Percentiles rank a stretch among this genome's conserved stretches.
These are phyloP conservation scores for Nemotelus nigrinus DNA, from an alignment of 2,888 invertebrate species.

Conservation along the genomic window DNA sequence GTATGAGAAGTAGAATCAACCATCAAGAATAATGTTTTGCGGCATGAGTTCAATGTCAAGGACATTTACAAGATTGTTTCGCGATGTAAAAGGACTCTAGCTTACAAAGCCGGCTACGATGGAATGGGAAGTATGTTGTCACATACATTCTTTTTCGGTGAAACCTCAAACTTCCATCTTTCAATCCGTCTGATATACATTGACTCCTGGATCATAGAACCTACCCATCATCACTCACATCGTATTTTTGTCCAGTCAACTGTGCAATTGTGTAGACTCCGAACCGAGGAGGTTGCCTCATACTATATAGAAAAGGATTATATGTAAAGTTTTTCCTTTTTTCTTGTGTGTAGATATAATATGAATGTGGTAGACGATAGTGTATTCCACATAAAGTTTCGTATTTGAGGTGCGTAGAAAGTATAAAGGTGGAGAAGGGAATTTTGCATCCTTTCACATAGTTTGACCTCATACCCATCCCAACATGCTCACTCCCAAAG, in stretches of 20 bases:
- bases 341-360: not conserved
- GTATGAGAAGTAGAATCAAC: conserved; percentile 13
- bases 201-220: too few relatives aligned
- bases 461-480: not conserved
- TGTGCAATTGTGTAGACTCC: too few relatives aligned
- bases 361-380: not conserved
- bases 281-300: too few relatives aligned
- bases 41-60: conserved; percentile 38
- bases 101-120: conserved; percentile 2
- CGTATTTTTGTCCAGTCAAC: too few relatives aligned
- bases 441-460: not conserved
- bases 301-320: too few relatives aligned
- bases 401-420: not conserved
- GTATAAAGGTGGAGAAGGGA: not conserved
- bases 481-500: not conserved
- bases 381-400: not conserved
- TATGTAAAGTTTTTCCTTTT: too few relatives aligned
- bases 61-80: conserved; percentile 24
- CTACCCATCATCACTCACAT: not conserved
- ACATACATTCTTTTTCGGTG: too few relatives aligned
- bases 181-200: too few relatives aligned
- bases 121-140: not conserved
- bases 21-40: conserved; percentile 9
- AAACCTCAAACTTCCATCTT: too few relatives aligned
- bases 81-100: not conserved